phyloP scores from a whole-genome alignment of 2,888 invertebrate species.

The Synergus japonicus region DNA sequence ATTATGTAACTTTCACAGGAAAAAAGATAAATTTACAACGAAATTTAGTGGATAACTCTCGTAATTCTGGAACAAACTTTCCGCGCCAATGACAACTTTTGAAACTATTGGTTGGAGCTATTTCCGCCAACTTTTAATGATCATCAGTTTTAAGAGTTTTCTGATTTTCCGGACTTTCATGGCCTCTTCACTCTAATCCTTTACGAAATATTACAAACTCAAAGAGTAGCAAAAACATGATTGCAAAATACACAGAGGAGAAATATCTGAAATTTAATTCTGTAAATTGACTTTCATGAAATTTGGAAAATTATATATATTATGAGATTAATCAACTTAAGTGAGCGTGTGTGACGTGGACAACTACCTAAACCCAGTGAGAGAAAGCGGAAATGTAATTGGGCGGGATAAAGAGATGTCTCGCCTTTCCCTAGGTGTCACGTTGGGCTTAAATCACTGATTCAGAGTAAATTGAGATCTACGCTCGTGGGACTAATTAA shows the following conservation, averaged over 20 bases:
- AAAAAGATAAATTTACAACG: background rate
- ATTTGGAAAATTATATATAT: background rate
- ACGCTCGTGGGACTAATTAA: background rate
- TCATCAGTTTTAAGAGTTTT: conserved; percentile 4
- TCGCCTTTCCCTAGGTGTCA: background rate
- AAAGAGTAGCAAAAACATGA: background rate
- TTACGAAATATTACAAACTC: background rate
- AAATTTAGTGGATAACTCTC: conserved; percentile 16
- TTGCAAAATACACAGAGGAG: no score
- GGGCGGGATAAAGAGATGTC: conserved; percentile 1
- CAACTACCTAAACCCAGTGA: background rate
- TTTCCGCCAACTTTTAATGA: conserved; percentile 14
- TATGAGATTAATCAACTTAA: background rate
- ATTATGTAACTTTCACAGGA: background rate
- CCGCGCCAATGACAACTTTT: conserved; percentile 26
- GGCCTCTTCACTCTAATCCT: background rate
- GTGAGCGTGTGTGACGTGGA: background rate
- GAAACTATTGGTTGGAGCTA: background rate
- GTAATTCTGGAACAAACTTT: conserved; percentile 39
- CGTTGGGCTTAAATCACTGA: background rate
- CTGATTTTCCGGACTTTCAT: background rate
- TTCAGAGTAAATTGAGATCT: conserved; percentile 6
- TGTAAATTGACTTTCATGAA: background rate
- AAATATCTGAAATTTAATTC: background rate
- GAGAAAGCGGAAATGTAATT: background rate